A percentile compares a stretch with the other conserved stretches of the same genome.
phyloP scores from a whole-genome alignment of 2,113 vertebrate species.

The Alligator mississippiensis region DNA sequence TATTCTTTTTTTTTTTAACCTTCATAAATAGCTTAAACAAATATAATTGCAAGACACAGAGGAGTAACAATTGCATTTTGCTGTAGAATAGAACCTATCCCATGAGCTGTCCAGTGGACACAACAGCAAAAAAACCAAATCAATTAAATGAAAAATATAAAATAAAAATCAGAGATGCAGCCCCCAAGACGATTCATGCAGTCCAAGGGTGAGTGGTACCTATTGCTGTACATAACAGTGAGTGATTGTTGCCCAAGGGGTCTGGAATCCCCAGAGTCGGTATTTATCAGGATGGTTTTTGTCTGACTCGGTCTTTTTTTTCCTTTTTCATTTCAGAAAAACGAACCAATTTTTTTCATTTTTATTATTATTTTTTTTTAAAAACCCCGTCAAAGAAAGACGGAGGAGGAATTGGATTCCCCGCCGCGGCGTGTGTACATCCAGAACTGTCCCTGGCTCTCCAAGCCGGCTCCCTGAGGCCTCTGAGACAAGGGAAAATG shows the following conservation, averaged over 20 bases:
- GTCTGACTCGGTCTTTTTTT: not conserved
- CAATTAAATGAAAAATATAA: constrained; percentile 26
- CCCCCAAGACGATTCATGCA: rapidly evolving
- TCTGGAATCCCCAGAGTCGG: not conserved
- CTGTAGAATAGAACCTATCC: constrained; percentile 65
- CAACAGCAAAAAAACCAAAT: not conserved
- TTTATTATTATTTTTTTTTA: not conserved
- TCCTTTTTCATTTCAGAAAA: not conserved
- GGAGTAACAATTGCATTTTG: constrained; percentile 66
- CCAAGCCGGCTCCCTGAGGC: rapidly evolving
- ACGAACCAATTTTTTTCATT: not conserved
- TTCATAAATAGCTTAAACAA: constrained; percentile 68
- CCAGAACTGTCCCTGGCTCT: rapidly evolving
- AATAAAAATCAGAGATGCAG: not conserved
- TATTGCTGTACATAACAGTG: constrained; percentile 57
- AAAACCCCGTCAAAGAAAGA: rapidly evolving
- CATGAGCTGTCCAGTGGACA: constrained; percentile 50
- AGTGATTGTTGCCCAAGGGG: not conserved
- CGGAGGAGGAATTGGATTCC: rapidly evolving
- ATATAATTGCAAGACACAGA: constrained; percentile 69
- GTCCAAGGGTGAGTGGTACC: not conserved
- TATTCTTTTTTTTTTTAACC: constrained; percentile 7
- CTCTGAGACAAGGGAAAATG: constrained; percentile 55
- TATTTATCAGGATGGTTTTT: not conserved
- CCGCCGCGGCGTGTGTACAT: rapidly evolving